Base-by-base conservation (phyloP, 1,140 invertebrate genomes). In the Drosophila nasuta region DNA sequence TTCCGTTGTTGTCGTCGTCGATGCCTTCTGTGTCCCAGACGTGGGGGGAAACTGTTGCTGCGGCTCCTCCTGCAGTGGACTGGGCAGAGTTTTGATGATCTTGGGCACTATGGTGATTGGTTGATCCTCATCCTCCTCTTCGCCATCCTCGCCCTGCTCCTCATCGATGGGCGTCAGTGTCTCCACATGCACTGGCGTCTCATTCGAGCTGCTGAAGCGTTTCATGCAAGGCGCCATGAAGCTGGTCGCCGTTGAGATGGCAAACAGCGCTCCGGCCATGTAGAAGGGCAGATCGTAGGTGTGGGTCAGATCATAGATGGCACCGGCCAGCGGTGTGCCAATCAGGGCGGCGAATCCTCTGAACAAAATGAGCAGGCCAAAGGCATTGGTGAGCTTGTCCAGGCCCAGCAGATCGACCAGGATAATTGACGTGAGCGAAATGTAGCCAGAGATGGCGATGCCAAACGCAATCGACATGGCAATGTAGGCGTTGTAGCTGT, bases 381-480 rank as follows among this genome's bases (percentile, higher is more conserved):
- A 99, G 17, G 98, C 98, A 92, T 98, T 99, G 43, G 98, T 99
- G 70, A 99, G 93, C 93, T 97, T 98, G 81, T 99, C 98, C 82
- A 99, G 93, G 10, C 98, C 98, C 35, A 99, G 94, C 13, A 99
- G 93, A 91, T 99, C 98, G 76, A 99, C 98, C 52, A 99, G 94
- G 85, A 99, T 98, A 91, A 99, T 99, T 15, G 98, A 99, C 38
- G 98, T 99, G 45, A 99, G 93, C 1, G 98, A 99, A 81, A 99
- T 98, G 93, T 99, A 99, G 33, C 98, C 98, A 76, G 98, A 98
- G 65, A 99, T 97, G 88, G 98, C 98, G 71, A 99, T 94, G 60
- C 98, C 99, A 93, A 99, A 99, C 81, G 97, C 95, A 54, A 97
- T 95, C n/a, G 98, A 95, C 92, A 98, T 96, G 2, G 95, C 93